A percentile compares a stretch with the other conserved stretches of the same genome.
Conservation (phyloP, 2,113 vertebrate genomes). For the Ovis canadensis region DNA sequence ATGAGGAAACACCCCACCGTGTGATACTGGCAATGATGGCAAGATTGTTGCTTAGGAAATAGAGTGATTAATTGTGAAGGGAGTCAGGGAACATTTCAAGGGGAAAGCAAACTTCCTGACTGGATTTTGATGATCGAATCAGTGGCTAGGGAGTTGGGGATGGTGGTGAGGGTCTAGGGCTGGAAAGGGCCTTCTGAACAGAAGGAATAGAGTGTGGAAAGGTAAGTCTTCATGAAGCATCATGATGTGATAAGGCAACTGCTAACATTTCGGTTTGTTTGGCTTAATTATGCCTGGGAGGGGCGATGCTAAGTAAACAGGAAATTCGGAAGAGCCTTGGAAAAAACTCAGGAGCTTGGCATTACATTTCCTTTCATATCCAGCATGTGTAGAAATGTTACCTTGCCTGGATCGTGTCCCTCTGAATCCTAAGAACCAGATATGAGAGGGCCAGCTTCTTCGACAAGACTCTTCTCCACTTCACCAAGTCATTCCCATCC, state of each 20-base stretch:
- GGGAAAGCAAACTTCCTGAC: not conserved
- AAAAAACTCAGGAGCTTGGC: not conserved
- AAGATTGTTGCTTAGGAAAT: not conserved
- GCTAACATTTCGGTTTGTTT: not conserved
- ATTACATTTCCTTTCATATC: not conserved
- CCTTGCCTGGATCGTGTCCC: not conserved
- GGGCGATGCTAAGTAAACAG: not conserved
- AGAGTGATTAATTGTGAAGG: not conserved
- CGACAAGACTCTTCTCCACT: not conserved
- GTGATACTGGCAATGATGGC: not conserved
- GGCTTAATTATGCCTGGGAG: not conserved
- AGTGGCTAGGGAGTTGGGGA: rapidly evolving
- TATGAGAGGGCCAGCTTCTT: not conserved
- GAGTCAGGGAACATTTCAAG: not conserved
- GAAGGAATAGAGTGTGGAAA: not conserved
- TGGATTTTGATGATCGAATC: not conserved
- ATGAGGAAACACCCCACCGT: not conserved
- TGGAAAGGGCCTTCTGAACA: not conserved
- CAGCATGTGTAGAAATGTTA: not conserved
- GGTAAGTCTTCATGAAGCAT: not conserved
- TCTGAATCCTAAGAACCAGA: not conserved
- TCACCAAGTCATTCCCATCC: not conserved
- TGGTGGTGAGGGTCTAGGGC: not conserved
- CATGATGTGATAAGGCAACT: not conserved
- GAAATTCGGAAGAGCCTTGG: not conserved